Percentiles rank a stretch among this genome's conserved stretches.
phyloP scores from a whole-genome alignment of 2,888 invertebrate genomes.

The Torymus aiolomorphi region DNA sequence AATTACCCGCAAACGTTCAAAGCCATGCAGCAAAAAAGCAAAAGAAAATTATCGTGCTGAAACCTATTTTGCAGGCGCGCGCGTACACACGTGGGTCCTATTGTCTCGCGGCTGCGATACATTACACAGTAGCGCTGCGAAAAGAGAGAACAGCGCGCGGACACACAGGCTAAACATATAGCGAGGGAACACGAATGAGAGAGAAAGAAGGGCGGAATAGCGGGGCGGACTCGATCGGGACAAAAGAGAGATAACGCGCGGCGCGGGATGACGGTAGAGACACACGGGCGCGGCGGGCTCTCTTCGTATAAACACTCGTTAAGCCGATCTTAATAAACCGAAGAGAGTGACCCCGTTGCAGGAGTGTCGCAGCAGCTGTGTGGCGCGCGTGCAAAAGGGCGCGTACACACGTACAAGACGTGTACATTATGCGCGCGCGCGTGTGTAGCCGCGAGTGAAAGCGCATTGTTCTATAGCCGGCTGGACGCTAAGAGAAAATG shows the following conservation, averaged over 20 bases:
- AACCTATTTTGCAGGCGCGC: too few relatives aligned
- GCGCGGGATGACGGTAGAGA: background rate
- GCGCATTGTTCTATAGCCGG: slow-evolving; percentile 39
- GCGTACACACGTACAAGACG: background rate
- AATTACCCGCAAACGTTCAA: too few relatives aligned
- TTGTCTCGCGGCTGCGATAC: slow-evolving; percentile 15
- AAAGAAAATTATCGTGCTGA: too few relatives aligned
- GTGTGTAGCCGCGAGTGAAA: slow-evolving; percentile 32
- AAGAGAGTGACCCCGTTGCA: slow-evolving; percentile 41
- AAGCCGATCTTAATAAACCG: slow-evolving; percentile 45
- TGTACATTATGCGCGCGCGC: slow-evolving; percentile 18
- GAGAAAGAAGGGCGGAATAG: background rate
- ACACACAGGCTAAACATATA: too few relatives aligned
- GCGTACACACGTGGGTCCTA: background rate
- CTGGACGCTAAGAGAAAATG: slow-evolving; percentile 6
- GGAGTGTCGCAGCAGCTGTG: slow-evolving; percentile 29
- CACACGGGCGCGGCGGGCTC: slow-evolving; percentile 48
- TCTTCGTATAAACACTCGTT: slow-evolving; percentile 41
- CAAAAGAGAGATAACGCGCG: slow-evolving; percentile 4
- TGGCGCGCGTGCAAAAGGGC: slow-evolving; percentile 14
- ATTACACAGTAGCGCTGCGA: background rate
- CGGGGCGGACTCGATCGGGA: background rate
- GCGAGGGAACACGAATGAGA: too few relatives aligned
- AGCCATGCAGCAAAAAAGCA: too few relatives aligned
- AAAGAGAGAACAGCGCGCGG: too few relatives aligned